Evolutionary conservation across 2,888 invertebrate species (phyloP), one percentile per base, ranked within the genome.

Genomic region (Megastigmus dorsalis): DNA sequence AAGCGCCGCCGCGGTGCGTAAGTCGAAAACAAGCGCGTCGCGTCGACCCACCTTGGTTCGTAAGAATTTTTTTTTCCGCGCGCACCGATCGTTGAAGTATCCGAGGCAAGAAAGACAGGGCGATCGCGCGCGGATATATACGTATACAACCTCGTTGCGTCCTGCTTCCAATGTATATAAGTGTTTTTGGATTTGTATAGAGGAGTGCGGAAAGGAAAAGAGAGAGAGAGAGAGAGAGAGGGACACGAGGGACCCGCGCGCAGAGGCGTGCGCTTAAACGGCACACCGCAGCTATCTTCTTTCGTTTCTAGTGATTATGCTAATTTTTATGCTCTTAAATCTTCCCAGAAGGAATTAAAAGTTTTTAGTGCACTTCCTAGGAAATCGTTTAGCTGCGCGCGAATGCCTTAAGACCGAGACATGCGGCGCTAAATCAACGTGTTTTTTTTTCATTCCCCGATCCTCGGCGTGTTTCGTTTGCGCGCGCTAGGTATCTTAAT

Each of bases 271-370:
- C 20, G 30, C 70, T 55, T 50, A 45, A 62, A 48, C 36, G 48
- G 23, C 54, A 43, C 54, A 10, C n/a, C 33, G 28, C n/a, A n/a
- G n/a, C 20, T 26, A 54, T 36, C 74, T 52, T 55, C 65, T 69
- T 59, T 75, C 59, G 28, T 60, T 43, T 62, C 30, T 43, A 41
- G 73, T 68, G 65, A 73, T 76, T 76, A 76, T 76, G 76, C 65
- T 73, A 76, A 76, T 76, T 73, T 69, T 67, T 66, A 66, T 52
- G 76, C 73, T 76, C 66, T 76, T 52, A 73, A 76, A 76, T 76
- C 68, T 76, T 76, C 73, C 26, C 23, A 69, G 76, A 76, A 76
- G 50, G 62, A 62, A 73, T 72, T 76, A 72, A 76, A 68, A 30
- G 26, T 73, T n/a, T 76, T 76, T 76, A 76, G 73, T 76, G 72